Conservation (phyloP, 1,140 invertebrate genomes). For the Psilanteris sp. region DNA sequence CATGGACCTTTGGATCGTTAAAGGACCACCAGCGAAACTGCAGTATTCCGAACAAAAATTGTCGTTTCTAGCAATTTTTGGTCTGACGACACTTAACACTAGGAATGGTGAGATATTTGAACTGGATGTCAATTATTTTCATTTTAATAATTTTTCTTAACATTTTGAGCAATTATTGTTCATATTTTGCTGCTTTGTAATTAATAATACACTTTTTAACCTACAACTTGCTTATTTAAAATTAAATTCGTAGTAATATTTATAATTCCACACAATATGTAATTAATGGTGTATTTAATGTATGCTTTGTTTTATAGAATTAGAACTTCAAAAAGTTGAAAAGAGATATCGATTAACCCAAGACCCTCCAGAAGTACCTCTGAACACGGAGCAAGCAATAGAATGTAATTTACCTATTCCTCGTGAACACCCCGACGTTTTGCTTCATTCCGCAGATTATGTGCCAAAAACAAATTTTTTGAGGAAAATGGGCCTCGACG, state of each 20-base stretch:
- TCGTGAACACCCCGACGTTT: conserved; percentile 74
- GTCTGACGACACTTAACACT: conserved; percentile 76
- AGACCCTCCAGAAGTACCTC: conserved; percentile 71
- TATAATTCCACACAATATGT: no score
- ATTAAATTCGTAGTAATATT: no score
- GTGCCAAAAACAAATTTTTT: conserved; percentile 76
- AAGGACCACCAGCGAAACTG: conserved; percentile 78
- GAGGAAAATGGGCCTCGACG: conserved; percentile 74
- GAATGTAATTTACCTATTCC: conserved; percentile 76
- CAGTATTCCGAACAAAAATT: conserved; percentile 77
- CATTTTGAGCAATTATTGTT: no score
- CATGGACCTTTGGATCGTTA: conserved; percentile 77
- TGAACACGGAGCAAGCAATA: conserved; percentile 62
- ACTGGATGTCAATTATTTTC: no score
- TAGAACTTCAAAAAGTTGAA: conserved; percentile 73
- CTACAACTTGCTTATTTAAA: no score
- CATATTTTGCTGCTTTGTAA: no score
- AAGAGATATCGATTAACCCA: conserved; percentile 73
- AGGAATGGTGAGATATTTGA: conserved; percentile 76
- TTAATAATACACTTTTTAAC: no score
- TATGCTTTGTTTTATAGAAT: conserved; percentile 60
- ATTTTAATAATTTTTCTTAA: no score
- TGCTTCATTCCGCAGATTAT: conserved; percentile 74
- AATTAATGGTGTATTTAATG: no score
- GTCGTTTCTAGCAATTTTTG: conserved; percentile 78